Evolutionary conservation across 92 coral and sea anemone genomes (phyloP).

Genomic region (Epizoanthus fatuus): DNA sequence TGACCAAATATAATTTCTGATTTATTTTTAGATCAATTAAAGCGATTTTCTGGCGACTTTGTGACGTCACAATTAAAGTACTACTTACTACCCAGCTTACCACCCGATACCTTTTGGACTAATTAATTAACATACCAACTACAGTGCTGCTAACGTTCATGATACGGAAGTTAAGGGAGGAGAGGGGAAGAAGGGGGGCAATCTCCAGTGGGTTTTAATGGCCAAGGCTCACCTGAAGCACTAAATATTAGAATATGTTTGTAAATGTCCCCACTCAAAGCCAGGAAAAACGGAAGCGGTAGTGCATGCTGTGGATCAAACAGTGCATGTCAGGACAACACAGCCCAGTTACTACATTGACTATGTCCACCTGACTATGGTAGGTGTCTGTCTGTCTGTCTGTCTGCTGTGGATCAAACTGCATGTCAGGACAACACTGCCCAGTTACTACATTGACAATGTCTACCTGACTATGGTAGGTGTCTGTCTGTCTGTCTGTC

Average conservation of each 20-base stretch:
- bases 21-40: no score
- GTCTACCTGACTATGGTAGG: no score
- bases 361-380: no score
- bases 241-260: constrained; percentile 84
- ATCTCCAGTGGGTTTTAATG: not conserved
- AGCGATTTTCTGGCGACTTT: no score
- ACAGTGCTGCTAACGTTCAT: not conserved
- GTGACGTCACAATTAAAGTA: no score
- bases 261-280: constrained; percentile 82
- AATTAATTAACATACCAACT: no score
- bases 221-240: constrained; percentile 86
- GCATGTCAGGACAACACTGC: not conserved
- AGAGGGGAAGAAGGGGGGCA: no score
- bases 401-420: constrained; percentile 63
- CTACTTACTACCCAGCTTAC: no score
- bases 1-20: no score
- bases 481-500: no score
- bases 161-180: not conserved
- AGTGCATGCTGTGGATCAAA: constrained; percentile 78
- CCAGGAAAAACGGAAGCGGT: constrained; percentile 89
- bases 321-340: not conserved
- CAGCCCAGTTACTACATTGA: not conserved
- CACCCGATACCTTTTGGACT: no score
- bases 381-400: no score
- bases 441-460: not conserved